phyloP scores from a whole-genome alignment of 2,797 vertebrate species.

The Pitangus sulphuratus region DNA sequence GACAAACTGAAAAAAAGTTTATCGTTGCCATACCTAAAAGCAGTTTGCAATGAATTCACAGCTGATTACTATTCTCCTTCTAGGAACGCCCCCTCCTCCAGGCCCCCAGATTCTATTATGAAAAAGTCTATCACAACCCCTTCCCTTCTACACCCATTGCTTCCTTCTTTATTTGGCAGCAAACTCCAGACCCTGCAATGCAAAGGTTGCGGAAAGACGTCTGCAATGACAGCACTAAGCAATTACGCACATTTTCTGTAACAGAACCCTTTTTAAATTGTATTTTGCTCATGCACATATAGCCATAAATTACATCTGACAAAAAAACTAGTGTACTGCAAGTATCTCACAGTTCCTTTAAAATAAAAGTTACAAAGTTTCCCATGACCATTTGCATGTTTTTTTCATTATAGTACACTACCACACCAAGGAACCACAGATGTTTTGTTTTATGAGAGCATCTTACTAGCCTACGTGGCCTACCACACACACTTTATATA shows the following conservation, averaged over 20 bases:
- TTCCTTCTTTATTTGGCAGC: neutral
- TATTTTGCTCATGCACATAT: neutral
- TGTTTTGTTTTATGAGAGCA: conserved; percentile 71
- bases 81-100: accelerated
- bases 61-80: neutral
- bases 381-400: conserved; percentile 47
- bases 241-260: neutral
- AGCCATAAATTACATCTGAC: neutral
- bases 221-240: neutral
- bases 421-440: conserved; percentile 68
- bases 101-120: neutral
- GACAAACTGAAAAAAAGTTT: neutral
- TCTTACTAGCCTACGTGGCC: conserved; percentile 75
- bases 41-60: neutral
- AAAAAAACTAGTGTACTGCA: neutral
- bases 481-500: conserved; percentile 65
- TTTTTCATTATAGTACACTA: conserved; percentile 62
- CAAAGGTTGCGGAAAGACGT: neutral
- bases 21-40: neutral
- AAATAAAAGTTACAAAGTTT: conserved; percentile 41
- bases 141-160: neutral
- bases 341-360: conserved; percentile 22
- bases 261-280: neutral
- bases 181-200: neutral
- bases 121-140: neutral